Evolutionary conservation across 2,113 vertebrate genomes (phyloP), one percentile per base, ranked within the genome.

Genomic region (Labeo rohita): DNA sequence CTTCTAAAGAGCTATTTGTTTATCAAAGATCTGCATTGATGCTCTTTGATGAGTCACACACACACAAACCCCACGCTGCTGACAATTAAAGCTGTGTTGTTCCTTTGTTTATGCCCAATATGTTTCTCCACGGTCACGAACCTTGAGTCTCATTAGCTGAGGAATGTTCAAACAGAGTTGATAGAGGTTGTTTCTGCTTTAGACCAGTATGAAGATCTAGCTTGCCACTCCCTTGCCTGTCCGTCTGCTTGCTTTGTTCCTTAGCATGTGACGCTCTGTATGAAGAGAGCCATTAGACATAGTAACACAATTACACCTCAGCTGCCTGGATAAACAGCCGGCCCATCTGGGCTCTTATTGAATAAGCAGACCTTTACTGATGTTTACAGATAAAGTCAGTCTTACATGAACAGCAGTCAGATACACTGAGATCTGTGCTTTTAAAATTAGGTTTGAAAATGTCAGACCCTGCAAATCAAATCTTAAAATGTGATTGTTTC

Each of bases 331-430:
- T 65, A 76, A 84, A 75, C 52, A 82, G 52, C 23, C 28, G 13
- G 59, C 88, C 66, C 80, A 88, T 91, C 87, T 88, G 88, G 85
- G 85, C 65, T 82, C 77, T 85, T 79, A 83, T 86, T 91, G 80
- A 89, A 88, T 75, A 68, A 85, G 75, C 52, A 81, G 52, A 86
- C 59, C 72, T 45, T 84, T 84, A 86, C 54, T 66, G 61, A 76
- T 77, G 75, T 89, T 54, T 85, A 47, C 66, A 76, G 88, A 43
- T 84, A 45, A 79, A 85, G 18, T 50, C 23, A 1, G 21, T 88
- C 74, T 34, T 80, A 76, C 86, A 87, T 49, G 47, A 80, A 52
- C 85, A 79, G 76, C 23, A 49, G 63, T 87, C 73, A 84, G 84
- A 86, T 66, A 54, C 84, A 9, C 23, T 56, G 4, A 66, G 75